Evolutionary conservation across 2,797 vertebrate species (phyloP).

Genomic region (Leuciscus waleckii): DNA sequence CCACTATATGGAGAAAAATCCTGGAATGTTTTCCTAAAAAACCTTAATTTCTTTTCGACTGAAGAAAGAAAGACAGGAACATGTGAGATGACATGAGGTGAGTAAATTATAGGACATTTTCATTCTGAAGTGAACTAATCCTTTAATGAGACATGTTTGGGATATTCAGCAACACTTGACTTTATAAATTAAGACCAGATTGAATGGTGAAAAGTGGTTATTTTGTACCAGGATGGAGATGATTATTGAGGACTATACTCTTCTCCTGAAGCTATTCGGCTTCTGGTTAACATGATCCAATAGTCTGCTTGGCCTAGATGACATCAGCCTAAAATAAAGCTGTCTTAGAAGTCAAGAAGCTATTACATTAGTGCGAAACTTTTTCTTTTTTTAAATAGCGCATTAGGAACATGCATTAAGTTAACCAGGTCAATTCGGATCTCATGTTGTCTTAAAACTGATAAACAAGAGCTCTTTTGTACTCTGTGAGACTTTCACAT

Average conservation of each 20-base stretch:
- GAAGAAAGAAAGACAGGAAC: too few relatives aligned
- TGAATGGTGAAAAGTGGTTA: neutral
- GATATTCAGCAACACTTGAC: neutral
- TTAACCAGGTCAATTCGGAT: neutral
- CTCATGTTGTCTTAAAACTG: neutral
- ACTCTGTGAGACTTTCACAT: neutral
- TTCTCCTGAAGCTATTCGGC: neutral
- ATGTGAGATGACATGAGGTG: too few relatives aligned
- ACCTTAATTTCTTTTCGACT: too few relatives aligned
- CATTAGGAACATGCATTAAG: neutral
- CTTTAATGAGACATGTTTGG: neutral
- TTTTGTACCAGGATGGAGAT: neutral
- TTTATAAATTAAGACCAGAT: neutral
- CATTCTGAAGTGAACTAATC: too few relatives aligned
- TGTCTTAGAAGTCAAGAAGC: neutral
- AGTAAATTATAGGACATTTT: too few relatives aligned
- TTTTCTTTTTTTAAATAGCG: neutral
- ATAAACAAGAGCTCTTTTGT: neutral
- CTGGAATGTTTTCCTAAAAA: too few relatives aligned
- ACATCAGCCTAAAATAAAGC: neutral
- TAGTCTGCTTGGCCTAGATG: neutral
- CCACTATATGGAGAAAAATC: too few relatives aligned
- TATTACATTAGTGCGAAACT: neutral
- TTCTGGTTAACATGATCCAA: neutral
- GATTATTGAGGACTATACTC: neutral